Conservation (phyloP, 1,140 invertebrate species). For the Apis dorsata region DNA sequence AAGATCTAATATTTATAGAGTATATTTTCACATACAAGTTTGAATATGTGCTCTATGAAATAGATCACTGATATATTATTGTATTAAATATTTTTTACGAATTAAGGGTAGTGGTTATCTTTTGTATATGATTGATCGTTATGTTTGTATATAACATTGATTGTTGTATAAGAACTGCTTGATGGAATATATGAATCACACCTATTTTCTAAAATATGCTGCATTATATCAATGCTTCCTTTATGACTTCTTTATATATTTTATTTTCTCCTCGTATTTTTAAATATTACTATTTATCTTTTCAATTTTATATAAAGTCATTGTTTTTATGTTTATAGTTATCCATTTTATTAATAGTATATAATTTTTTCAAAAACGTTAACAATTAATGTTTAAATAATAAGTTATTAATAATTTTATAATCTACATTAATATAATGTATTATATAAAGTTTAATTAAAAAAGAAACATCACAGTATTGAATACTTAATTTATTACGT, state of each 20-base stretch:
- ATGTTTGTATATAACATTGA: conserved; percentile 65
- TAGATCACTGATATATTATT: conserved; percentile 42
- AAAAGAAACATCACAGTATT: conserved; percentile 25
- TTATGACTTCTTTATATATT: conserved; percentile 11
- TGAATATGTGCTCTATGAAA: conserved; percentile 39
- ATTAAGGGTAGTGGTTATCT: conserved; percentile 66
- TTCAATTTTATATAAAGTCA: background rate
- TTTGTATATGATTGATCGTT: conserved; percentile 70
- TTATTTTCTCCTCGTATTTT: conserved; percentile 17
- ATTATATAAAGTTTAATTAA: conserved; percentile 24
- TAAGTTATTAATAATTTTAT: conserved; percentile 9
- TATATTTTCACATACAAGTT: conserved; percentile 41
- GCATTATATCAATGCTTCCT: conserved; percentile 31
- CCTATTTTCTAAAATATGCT: conserved; percentile 64
- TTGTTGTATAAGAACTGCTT: conserved; percentile 67
- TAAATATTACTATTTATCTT: background rate
- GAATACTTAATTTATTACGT: conserved; percentile 35
- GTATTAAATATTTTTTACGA: conserved; percentile 67
- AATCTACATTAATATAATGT: background rate
- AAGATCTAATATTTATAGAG: conserved; percentile 51
- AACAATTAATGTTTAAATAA: background rate
- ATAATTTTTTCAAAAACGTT: background rate
- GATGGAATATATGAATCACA: conserved; percentile 63
- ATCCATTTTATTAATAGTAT: background rate
- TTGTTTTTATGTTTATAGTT: conserved; percentile 3